Evolutionary conservation across 2,113 vertebrate genomes (phyloP), one percentile per base, ranked within the genome.

Genomic region (Toxostoma redivivum): DNA sequence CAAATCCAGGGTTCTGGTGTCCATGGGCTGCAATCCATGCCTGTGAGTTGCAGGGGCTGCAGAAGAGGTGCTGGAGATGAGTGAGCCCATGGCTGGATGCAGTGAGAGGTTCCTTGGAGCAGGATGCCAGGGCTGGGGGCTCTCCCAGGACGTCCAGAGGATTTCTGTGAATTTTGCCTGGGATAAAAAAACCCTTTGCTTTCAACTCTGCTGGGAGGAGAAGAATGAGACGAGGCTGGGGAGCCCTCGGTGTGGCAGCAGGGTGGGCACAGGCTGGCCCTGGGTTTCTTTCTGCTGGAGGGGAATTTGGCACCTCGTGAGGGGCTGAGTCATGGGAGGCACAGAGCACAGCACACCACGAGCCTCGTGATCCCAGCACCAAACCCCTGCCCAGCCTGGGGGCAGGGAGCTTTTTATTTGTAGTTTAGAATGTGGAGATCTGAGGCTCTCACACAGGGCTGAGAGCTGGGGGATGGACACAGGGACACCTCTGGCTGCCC

Each of bases 11-110:
- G 2, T 20, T 6, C 1, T 22, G 74, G 12, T 15, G 38, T 4
- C 38, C 24, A 0, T 1, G 3, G 12, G 6, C 18, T n/a, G n/a
- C 44, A 24, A 1, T 13, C 8, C 0, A 1, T 45, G 44, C 7
- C 0, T 25, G 5, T 11, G 7, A 11, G 3, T 22, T 5, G 40
- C 44, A 47, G 73, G 22, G 44, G 18, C 12, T 42, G 31, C 7
- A 2, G 83, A 27, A 74, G 76, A 5, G 20, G 27, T 15, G 2
- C 5, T n/a, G 66, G 33, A 14, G n/a, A 5, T 4, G 57, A 14
- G n/a, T 0, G 19, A 61, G n/a, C 3, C 33, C 47, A 15, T 5
- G 2, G 25, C 2, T 7, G 2, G n/a, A 4, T 30, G 69, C 35
- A 31, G 28, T 1, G 40, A 40, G 86, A 37, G 3, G 4, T 8